Evolutionary conservation across 2,113 vertebrate genomes (phyloP).

Genomic region (Alexandromys fortis): DNA sequence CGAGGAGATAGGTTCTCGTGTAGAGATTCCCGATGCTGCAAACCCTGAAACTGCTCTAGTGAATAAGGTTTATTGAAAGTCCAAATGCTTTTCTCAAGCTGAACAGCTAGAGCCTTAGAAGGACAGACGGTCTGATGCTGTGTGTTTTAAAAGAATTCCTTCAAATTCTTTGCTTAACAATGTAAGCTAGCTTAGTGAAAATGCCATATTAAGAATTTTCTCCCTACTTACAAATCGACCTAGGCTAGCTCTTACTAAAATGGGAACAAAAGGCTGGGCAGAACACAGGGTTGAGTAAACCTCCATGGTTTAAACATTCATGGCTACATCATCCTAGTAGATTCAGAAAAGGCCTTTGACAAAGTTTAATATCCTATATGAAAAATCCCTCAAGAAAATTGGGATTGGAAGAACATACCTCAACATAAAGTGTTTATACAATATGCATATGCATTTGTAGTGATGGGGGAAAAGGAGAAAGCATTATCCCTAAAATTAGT

Average conservation of each 20-base stretch:
- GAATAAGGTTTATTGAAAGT: not conserved
- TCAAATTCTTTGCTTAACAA: not conserved
- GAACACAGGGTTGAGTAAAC: not conserved
- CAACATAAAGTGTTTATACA: not conserved
- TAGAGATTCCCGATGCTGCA: not conserved
- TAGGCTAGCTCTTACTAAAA: not conserved
- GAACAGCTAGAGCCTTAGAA: not conserved
- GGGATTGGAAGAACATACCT: not conserved
- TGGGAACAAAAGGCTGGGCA: not conserved
- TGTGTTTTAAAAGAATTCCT: not conserved
- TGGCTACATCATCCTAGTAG: not conserved
- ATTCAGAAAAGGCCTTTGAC: not conserved
- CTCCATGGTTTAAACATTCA: not conserved
- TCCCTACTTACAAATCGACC: not conserved
- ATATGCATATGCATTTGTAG: not conserved
- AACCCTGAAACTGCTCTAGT: not conserved
- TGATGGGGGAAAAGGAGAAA: not conserved
- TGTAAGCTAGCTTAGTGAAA: not conserved
- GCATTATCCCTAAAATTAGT: not conserved
- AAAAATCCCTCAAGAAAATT: not conserved
- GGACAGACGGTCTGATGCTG: not conserved
- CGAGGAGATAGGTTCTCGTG: not conserved
- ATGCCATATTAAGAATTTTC: not conserved
- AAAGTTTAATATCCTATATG: not conserved
- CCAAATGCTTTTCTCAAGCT: not conserved